Evolutionary conservation across 2,797 vertebrate species (phyloP).

Genomic region (Prionace glauca): DNA sequence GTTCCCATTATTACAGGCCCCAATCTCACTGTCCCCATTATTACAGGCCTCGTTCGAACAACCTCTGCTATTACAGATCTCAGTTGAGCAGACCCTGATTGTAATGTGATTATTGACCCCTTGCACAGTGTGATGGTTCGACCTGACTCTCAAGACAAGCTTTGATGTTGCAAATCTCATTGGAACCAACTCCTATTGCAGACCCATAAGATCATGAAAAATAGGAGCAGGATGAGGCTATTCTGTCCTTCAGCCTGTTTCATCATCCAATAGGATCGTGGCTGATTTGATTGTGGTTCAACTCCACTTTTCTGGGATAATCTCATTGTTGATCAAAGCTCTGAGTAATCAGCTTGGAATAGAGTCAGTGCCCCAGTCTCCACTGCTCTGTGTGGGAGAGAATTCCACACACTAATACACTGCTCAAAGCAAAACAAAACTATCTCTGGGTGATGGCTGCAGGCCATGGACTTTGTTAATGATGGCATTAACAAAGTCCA

Average conservation of each 20-base stretch:
- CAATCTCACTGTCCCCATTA: too few relatives aligned
- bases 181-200: not conserved
- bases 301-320: not conserved
- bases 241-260: not conserved
- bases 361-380: not conserved
- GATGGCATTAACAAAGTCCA: not conserved
- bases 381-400: not conserved
- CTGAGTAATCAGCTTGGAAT: not conserved
- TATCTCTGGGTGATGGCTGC: not conserved
- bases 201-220: not conserved
- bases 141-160: too few relatives aligned
- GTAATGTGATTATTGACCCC: too few relatives aligned
- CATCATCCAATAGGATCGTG: not conserved
- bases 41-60: too few relatives aligned
- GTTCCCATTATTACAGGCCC: too few relatives aligned
- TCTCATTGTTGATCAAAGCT: not conserved
- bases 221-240: not conserved
- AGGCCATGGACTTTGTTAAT: too few relatives aligned
- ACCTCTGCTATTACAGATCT: too few relatives aligned
- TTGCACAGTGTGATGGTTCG: too few relatives aligned
- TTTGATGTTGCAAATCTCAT: not conserved
- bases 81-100: not conserved
- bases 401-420: not conserved
- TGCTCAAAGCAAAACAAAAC: not conserved
- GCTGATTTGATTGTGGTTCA: not conserved